These are phyloP conservation scores for Lonchura striata DNA, from an alignment of 2,113 vertebrate genomes.

Conservation along the genomic window DNA sequence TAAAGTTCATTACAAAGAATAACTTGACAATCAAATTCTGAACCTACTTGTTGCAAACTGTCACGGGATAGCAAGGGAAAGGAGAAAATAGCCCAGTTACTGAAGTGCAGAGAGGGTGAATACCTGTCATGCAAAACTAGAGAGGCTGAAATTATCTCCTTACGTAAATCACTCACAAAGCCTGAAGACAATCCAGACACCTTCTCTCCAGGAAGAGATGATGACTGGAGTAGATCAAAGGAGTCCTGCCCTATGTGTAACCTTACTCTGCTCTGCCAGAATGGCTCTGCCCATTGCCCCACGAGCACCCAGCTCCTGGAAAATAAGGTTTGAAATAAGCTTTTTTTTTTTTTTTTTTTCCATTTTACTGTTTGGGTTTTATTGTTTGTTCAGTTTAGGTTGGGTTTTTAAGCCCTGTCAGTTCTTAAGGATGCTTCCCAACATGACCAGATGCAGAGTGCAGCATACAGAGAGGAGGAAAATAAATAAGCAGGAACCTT, in stretches of 20 bases:
- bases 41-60: constrained; percentile 39
- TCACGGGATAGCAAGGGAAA: neutral
- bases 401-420: neutral
- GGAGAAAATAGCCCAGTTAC: neutral
- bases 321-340: neutral
- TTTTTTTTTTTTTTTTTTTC: neutral
- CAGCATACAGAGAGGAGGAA: neutral
- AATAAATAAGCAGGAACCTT: neutral
- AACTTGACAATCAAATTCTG: constrained; percentile 43
- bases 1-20: constrained; percentile 24
- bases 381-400: neutral
- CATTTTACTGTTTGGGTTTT: neutral
- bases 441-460: accelerated
- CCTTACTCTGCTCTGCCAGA: neutral
- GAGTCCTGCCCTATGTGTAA: neutral
- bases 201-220: neutral
- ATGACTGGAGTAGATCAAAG: neutral
- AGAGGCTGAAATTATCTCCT: neutral
- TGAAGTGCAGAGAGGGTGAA: neutral
- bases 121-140: neutral
- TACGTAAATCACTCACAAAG: neutral
- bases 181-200: neutral
- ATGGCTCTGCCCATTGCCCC: neutral
- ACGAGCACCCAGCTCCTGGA: neutral
- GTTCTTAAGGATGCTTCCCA: neutral